Conservation (phyloP, 2,113 vertebrate species). For the Xiphorhynchus elegans region DNA sequence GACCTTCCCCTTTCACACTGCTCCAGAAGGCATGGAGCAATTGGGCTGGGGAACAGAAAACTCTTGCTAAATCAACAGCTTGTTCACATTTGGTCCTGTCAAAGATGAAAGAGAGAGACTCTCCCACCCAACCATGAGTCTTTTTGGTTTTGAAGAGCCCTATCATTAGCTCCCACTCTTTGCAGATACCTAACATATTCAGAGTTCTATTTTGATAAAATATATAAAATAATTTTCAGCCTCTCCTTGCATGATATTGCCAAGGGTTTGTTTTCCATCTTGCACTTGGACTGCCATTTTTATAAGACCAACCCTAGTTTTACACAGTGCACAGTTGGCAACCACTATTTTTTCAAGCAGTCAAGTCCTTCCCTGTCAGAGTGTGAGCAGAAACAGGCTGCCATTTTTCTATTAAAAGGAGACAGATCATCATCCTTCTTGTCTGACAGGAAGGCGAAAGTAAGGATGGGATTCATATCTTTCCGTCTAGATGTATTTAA, state of each 20-base stretch:
- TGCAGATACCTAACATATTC: background rate
- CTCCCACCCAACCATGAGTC: background rate
- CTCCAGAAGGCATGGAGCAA: background rate
- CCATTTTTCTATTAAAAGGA: conserved; percentile 21
- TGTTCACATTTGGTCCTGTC: background rate
- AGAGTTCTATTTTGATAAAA: background rate
- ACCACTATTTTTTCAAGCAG: background rate
- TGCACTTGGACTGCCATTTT: background rate
- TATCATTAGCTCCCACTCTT: background rate
- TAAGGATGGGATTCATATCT: background rate
- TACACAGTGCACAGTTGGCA: background rate
- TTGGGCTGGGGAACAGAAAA: background rate
- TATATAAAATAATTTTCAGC: background rate
- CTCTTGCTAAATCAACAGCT: background rate
- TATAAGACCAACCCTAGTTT: background rate
- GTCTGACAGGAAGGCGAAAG: background rate
- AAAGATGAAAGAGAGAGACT: background rate
- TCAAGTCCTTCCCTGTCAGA: background rate
- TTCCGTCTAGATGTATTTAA: background rate
- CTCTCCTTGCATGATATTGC: background rate
- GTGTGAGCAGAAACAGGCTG: background rate
- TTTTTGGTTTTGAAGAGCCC: background rate
- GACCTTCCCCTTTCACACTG: background rate
- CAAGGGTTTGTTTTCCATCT: background rate
- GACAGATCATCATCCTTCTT: background rate